Conservation (phyloP, 2,888 invertebrate genomes). For the Petrophora chlorosata region DNA sequence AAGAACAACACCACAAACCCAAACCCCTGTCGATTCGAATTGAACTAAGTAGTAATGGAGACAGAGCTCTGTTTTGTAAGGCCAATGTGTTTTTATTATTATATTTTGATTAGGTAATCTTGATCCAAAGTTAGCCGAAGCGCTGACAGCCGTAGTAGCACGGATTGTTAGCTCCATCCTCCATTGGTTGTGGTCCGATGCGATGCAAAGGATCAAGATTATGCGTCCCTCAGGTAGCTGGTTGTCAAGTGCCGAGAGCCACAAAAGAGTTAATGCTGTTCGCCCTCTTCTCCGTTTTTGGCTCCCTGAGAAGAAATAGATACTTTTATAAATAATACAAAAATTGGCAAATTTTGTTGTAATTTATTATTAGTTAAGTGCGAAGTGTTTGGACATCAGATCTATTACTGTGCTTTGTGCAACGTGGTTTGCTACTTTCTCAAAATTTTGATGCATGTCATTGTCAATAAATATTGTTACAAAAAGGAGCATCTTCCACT, state of each 20-base stretch:
- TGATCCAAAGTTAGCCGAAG: constrained; percentile 59
- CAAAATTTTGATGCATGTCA: constrained; percentile 1
- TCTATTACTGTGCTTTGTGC: constrained; percentile 74
- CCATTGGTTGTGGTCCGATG: constrained; percentile 58
- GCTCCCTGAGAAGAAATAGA: constrained; percentile 84
- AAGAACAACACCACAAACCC: constrained; percentile 71
- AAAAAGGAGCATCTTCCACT: background rate
- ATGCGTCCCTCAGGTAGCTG: constrained; percentile 82
- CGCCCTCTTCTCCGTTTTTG: constrained; percentile 93
- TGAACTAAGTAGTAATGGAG: constrained; percentile 58
- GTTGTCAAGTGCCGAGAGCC: constrained; percentile 89
- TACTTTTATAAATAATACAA: background rate
- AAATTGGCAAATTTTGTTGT: background rate
- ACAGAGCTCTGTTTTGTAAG: constrained; percentile 52
- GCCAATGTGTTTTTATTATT: constrained; percentile 36
- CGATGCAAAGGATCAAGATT: constrained; percentile 73
- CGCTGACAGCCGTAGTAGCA: constrained; percentile 48
- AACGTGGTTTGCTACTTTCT: constrained; percentile 46
- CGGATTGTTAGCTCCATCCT: constrained; percentile 55
- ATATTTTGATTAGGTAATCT: constrained; percentile 45
- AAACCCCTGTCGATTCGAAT: constrained; percentile 54
- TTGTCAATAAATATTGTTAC: background rate
- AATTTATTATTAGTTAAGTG: constrained; percentile 7
- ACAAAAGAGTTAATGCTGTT: constrained; percentile 93
- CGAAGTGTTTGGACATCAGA: no score